Percentiles rank a stretch among this genome's conserved stretches.
These are phyloP conservation scores for Leptinotarsa undecemlineata DNA, from an alignment of 1,140 invertebrate species.

Conservation along the genomic window DNA sequence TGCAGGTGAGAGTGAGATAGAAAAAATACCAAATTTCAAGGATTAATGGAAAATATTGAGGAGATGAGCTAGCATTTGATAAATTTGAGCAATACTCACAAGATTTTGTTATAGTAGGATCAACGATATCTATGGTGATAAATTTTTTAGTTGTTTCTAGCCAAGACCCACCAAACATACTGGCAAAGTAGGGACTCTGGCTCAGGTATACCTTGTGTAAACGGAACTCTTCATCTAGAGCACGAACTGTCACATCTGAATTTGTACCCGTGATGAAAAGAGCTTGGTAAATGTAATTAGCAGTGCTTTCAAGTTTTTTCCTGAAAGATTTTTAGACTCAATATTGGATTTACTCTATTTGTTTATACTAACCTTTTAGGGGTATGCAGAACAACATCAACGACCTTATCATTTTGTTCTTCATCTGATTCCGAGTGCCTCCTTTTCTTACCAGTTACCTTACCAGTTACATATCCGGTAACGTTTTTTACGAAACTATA, in stretches of 20 bases:
- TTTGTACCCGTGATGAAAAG: constrained; percentile 77
- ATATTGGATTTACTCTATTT: neutral
- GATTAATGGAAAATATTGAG: too few relatives aligned
- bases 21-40: too few relatives aligned
- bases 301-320: constrained; percentile 73
- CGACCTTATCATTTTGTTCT: constrained; percentile 52
- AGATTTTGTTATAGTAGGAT: constrained; percentile 73
- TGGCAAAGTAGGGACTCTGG: constrained; percentile 81
- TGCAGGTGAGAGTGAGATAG: too few relatives aligned
- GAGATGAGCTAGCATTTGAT: neutral
- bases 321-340: constrained; percentile 54
- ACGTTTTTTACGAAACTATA: constrained; percentile 44
- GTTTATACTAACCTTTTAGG: constrained; percentile 51
- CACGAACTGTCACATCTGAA: constrained; percentile 75
- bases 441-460: constrained; percentile 49
- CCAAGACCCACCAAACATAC: constrained; percentile 86
- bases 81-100: constrained; percentile 57
- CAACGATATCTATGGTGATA: constrained; percentile 73
- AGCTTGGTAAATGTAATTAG: constrained; percentile 79
- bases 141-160: constrained; percentile 70
- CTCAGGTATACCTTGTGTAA: constrained; percentile 80
- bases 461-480: constrained; percentile 46
- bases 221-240: constrained; percentile 73
- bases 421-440: constrained; percentile 50
- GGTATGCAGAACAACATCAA: constrained; percentile 53